These are phyloP conservation scores for Osmoderma eremita DNA, from an alignment of 2,888 invertebrate species.

Conservation along the genomic window DNA sequence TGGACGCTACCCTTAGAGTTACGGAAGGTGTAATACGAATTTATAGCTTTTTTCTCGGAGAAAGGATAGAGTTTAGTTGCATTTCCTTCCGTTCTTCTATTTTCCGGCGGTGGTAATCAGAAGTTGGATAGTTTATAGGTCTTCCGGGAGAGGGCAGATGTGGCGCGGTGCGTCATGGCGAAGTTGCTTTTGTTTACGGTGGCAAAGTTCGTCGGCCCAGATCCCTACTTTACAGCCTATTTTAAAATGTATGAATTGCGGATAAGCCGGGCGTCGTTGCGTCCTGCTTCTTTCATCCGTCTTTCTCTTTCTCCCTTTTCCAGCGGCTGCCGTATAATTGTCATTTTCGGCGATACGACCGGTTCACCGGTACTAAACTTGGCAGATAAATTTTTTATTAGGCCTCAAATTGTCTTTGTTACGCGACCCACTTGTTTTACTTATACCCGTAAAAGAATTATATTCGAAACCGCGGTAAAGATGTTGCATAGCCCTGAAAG, in stretches of 20 bases:
- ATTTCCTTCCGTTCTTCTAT: slow-evolving; percentile 27
- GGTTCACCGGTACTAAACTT: slow-evolving; percentile 33
- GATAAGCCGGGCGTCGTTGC: slow-evolving; percentile 23
- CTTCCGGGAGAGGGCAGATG: slow-evolving; percentile 47
- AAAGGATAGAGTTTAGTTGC: slow-evolving; percentile 29
- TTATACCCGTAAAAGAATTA: slow-evolving; percentile 29
- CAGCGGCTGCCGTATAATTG: slow-evolving; percentile 19
- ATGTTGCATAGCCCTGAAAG: slow-evolving; percentile 11
- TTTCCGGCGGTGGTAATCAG: slow-evolving; percentile 37
- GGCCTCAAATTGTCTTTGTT: slow-evolving; percentile 37
- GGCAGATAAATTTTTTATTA: slow-evolving; percentile 37
- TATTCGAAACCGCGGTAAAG: slow-evolving; percentile 14
- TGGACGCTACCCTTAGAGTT: slow-evolving; percentile 11
- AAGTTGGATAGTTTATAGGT: slow-evolving; percentile 49
- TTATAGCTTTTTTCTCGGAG: slow-evolving; percentile 32
- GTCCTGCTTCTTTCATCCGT: background rate
- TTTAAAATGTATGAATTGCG: slow-evolving; percentile 50
- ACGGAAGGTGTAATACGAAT: slow-evolving; percentile 34
- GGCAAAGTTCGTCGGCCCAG: slow-evolving; percentile 36
- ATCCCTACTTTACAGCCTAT: slow-evolving; percentile 45
- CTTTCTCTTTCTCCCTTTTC: slow-evolving; percentile 4
- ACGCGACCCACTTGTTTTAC: slow-evolving; percentile 25
- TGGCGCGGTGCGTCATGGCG: slow-evolving; percentile 37
- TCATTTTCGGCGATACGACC: slow-evolving; percentile 33
- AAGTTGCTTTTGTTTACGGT: slow-evolving; percentile 50